Base-by-base conservation (phyloP, 2,888 invertebrate species). In the Brenthis hecate region DNA sequence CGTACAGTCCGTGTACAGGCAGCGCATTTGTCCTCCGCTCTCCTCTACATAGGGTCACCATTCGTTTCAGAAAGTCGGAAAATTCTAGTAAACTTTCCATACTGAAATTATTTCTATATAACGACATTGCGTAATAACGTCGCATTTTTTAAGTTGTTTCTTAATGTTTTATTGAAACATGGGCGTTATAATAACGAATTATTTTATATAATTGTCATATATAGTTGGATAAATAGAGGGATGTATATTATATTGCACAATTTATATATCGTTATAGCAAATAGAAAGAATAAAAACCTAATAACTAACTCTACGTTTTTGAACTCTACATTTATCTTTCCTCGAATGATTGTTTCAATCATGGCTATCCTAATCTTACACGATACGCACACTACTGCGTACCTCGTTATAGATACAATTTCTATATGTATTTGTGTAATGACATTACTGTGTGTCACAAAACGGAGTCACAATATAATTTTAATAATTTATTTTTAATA, bases 1-100 rank as follows among this genome's bases (percentile, higher is more conserved):
- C 63, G 66, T 65, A 51, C 51, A 76, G 76, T 75, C 65, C 69
- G 32, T 65, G 67, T 67, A 69, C 65, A 68, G 62, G 66, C 70
- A 66, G 69, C 69, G 70, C 71, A 63, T 71, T 72, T 76, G 75
- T 76, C 76, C 75, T 76, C 77, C 76, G 74, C 73, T 78, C 77
- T 77, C 77, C 76, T 76, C 78, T 75, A 72, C 66, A 58, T 69
- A 66, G 71, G 66, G 63, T 66, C 54, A 14, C 69, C 71, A 66
- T 53, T 50, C 28, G 19, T 56, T 65, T 53, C 13, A 23, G 14
- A 48, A 48, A 16, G 16, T 14, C 19, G 36, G 66, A 61, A 62
- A 13, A 55, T 14, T 19, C n/a, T 6, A 53, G 4, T 8, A 32
- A 11, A 19, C 53, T 53, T 14, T 53, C 13, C 4, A 53, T 36